Evolutionary conservation across 2,797 vertebrate species (phyloP), one percentile per base, ranked within the genome.

Genomic region (Scarus forsteni): DNA sequence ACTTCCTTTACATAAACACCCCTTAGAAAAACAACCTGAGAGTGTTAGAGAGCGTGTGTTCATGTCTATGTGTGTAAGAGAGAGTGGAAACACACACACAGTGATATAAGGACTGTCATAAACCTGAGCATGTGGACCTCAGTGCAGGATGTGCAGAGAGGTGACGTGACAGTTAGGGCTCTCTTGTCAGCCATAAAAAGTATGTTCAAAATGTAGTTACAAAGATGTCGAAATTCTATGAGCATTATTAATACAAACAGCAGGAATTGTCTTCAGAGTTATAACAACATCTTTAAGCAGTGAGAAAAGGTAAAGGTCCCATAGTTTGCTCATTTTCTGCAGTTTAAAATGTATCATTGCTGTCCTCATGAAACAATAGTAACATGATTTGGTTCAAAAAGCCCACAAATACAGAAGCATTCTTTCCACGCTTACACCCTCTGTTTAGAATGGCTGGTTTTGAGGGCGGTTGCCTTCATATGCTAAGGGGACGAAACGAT

Each of bases 1-100:
- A 87, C 89, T 92, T 93, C 90, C 85, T 90, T 88, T 77, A 88
- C 89, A 91, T 90, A 92, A 92, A 91, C 92, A 92, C 86, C 70
- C 85, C 86, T 86, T 85, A 88, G 79, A 85, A 90, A 92, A 92
- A 93, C 89, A 91, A 62, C 72, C 68, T 68, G 76, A 72, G 77
- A 70, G 68, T 73, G 72, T 53, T 53, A 53, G 45, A 13, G 58
- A 66, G 70, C 4, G 27, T 27, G 66, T 61, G 54, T 61, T 46
- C 48, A 27, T 27, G 27, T 42, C 43, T 58, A 11, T n/a, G 34
- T 57, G 50, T 43, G 55, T 27, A 13, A 51, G 70, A 54, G 48
- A 54, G 52, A 70, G 65, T 60, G 55, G 55, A 42, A 58, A 59
- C 60, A 48, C 46, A 53, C 18, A 60, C 44, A 63, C 61, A 60